Evolutionary conservation across 2,113 vertebrate species (phyloP), one percentile per base, ranked within the genome.

Genomic region (Aramus guarauna): DNA sequence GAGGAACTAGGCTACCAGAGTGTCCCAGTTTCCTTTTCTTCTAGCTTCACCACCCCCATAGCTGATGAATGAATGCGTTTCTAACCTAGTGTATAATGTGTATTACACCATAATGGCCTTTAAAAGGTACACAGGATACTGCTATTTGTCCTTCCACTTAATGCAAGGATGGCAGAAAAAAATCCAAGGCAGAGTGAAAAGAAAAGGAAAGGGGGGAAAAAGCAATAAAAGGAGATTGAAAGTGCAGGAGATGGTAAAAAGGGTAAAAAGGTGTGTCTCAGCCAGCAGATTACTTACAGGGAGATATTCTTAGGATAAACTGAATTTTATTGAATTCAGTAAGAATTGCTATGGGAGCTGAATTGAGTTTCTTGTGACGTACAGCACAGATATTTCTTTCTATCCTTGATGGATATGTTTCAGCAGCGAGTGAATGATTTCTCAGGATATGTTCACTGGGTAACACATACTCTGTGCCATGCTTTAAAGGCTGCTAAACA

Each of bases 291-390:
- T 39, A 77, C 73, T 77, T 84, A 75, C 47, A 78, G 29, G 19
- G 60, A 90, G 66, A 75, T 63, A 72, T 78, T 82, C 58, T 58
- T 45, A 56, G 76, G 64, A 74, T 74, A 87, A 81, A 79, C 66
- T 56, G 72, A 66, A 27, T 84, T 92, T 80, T 72, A 64, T 15
- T 94, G 62, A 85, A 94, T 87, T 89, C 39, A 69, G 0, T 73
- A 73, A 45, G 79, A 88, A 92, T 62, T 66, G 62, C 56, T 68
- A 3, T 26, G 60, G 79, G 62, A 94, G 75, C 39, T 76, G 73
- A 96, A 94, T 20, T 82, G 69, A 86, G 84, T 87, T 92, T 79
- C 69, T 66, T 72, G 76, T 85, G 86, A 75, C 39, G 81, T 85
- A 67, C 34, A 89, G n/a, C 29, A 30, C 17, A 85, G 68, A 43